phyloP scores from a whole-genome alignment of 1,140 invertebrate species.

The Leptopilina clavipes region DNA sequence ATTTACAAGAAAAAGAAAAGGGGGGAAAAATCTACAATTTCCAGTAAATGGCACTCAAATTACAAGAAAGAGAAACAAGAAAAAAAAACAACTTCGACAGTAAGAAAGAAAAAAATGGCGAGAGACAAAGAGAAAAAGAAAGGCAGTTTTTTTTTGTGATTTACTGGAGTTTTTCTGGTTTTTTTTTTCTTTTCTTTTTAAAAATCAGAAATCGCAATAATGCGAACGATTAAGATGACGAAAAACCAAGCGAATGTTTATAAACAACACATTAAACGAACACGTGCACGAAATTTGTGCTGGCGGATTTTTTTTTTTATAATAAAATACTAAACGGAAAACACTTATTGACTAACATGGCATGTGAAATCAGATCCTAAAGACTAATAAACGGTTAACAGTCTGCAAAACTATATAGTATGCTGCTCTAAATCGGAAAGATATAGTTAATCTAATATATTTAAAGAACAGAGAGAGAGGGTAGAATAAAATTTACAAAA shows the following conservation, averaged over 20 bases:
- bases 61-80: background rate
- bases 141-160: background rate
- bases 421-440: slow-evolving; percentile 16
- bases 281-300: slow-evolving; percentile 1
- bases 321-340: slow-evolving; percentile 52
- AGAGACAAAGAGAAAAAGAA: background rate
- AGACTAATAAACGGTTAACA: slow-evolving; percentile 47
- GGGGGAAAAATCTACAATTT: too few species aligned
- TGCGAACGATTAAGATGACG: background rate
- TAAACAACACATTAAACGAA: slow-evolving; percentile 26
- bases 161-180: slow-evolving; percentile 27
- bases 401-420: slow-evolving; percentile 46
- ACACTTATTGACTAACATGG: slow-evolving; percentile 62
- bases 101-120: background rate
- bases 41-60: slow-evolving; percentile 27
- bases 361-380: slow-evolving; percentile 58
- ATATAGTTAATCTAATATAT: background rate
- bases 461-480: too few species aligned
- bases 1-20: background rate
- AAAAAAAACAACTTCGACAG: background rate
- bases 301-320: background rate
- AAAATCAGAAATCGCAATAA: background rate
- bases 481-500: slow-evolving; percentile 5
- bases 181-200: too few species aligned
- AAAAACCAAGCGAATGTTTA: slow-evolving; percentile 6